Conservation (phyloP, 2,113 vertebrate species). For the Scomber japonicus region DNA sequence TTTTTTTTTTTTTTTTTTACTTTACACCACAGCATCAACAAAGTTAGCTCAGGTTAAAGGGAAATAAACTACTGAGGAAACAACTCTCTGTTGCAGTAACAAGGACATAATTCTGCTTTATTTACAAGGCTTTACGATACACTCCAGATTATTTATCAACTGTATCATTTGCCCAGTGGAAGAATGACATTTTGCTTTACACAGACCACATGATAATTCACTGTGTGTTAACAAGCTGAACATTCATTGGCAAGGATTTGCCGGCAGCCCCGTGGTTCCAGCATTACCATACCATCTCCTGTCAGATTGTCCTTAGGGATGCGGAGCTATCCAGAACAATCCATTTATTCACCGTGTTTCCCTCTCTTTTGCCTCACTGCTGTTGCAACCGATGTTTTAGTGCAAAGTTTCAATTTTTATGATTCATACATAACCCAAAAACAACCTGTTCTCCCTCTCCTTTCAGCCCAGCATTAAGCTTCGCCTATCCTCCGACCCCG, state of each 20-base stretch:
- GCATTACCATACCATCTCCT: conserved; percentile 75
- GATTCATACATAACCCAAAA: background rate
- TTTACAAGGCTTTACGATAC: conserved; percentile 60
- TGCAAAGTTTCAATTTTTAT: conserved; percentile 31
- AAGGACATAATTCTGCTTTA: conserved; percentile 39
- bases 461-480: conserved; percentile 93
- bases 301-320: conserved; percentile 82
- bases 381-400: conserved; percentile 37
- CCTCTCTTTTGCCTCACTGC: conserved; percentile 34
- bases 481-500: conserved; percentile 95
- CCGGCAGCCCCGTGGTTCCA: conserved; percentile 70
- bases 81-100: background rate
- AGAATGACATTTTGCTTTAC: conserved; percentile 69
- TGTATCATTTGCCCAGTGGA: conserved; percentile 72
- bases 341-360: conserved; percentile 70
- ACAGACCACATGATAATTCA: conserved; percentile 72
- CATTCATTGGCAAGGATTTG: conserved; percentile 72
- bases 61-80: conserved; percentile 32
- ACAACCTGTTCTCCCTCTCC: background rate
- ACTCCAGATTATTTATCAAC: conserved; percentile 69
- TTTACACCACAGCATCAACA: conserved; percentile 48
- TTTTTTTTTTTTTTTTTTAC: conserved; percentile 7
- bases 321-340: conserved; percentile 78
- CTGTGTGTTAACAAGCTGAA: conserved; percentile 78
- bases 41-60: conserved; percentile 48